Conservation (phyloP, 2,888 invertebrate genomes). For the Aphidius colemani region DNA sequence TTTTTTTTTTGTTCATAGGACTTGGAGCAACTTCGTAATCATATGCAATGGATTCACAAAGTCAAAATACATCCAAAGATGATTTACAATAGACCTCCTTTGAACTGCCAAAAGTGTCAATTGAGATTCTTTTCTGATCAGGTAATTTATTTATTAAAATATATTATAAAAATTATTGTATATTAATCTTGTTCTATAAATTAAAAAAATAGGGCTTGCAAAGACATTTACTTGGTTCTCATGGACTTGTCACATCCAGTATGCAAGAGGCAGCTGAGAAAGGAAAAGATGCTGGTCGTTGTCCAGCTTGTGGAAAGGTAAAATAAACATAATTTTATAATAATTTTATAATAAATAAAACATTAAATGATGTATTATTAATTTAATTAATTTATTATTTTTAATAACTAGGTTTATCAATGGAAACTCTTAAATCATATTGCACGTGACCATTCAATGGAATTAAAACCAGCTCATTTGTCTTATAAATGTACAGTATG, state of each 20-base stretch:
- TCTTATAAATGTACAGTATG: constrained; percentile 96
- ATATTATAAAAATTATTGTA: not conserved
- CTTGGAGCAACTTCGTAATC: constrained; percentile 89
- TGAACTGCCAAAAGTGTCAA: constrained; percentile 96
- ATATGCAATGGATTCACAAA: constrained; percentile 98
- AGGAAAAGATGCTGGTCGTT: constrained; percentile 91
- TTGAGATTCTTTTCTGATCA: constrained; percentile 94
- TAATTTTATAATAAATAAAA: not conserved
- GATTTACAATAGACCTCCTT: constrained; percentile 91
- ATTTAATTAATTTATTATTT: constrained; percentile 1
- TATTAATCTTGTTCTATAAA: constrained; percentile 47
- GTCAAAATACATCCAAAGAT: constrained; percentile 95
- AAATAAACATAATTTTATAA: constrained; percentile 45
- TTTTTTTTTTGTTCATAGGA: constrained; percentile 62
- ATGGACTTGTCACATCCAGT: constrained; percentile 92
- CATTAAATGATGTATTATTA: not conserved
- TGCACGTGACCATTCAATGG: constrained; percentile 88
- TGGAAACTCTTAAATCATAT: constrained; percentile 93
- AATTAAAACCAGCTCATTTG: constrained; percentile 88
- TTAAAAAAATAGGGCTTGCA: constrained; percentile 79
- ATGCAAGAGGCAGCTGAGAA: constrained; percentile 96
- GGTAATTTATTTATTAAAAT: constrained; percentile 39
- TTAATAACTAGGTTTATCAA: constrained; percentile 78
- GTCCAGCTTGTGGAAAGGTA: constrained; percentile 94
- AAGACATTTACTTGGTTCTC: constrained; percentile 90